Evolutionary conservation across 2,113 vertebrate genomes (phyloP), one percentile per base, ranked within the genome.

Genomic region (Rhipidura dahli): DNA sequence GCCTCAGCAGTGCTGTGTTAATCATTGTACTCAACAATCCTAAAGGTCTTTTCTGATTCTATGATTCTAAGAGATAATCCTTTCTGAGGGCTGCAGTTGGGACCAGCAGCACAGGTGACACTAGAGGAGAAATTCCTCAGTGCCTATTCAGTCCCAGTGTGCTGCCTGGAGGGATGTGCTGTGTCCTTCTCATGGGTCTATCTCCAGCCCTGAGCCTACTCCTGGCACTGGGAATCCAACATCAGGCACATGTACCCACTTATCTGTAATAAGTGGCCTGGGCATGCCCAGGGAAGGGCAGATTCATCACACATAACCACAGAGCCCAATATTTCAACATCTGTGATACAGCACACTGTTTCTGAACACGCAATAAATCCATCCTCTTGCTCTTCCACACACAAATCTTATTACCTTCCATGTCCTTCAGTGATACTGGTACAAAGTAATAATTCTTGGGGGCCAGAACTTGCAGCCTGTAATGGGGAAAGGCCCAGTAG

Each of bases 301-400:
- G 42, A 20, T 77, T 80, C 49, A 37, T n/a, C 11, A 44, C 27
- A n/a, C 0, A 1, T 8, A 56, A 53, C 4, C 10, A 35, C 0
- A 27, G 9, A 89, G 18, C 21, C 33, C 12, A 33, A 9, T 24
- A 28, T 69, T 85, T 65, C 47, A 33, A 59, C 42, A 27, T 2
- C 16, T 47, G 11, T 54, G 14, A 31, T 1, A 49, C 11, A 40
- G 30, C 47, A 24, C 23, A 4, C 3, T 44, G 35, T 40, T 88
- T 35, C 35, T 60, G 57, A 56, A 13, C 23, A 47, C 15, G 28
- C 4, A 61, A 30, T 47, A 73, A 22, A 77, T 68, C 35, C 45
- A 4, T 42, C 20, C 30, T 70, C 33, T 65, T 75, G 18, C 22
- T 54, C 40, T 66, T 27, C 3, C 22, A 78, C 24, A 20, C 12